Conservation (phyloP, 2,113 vertebrate genomes). For the Vidua macroura region DNA sequence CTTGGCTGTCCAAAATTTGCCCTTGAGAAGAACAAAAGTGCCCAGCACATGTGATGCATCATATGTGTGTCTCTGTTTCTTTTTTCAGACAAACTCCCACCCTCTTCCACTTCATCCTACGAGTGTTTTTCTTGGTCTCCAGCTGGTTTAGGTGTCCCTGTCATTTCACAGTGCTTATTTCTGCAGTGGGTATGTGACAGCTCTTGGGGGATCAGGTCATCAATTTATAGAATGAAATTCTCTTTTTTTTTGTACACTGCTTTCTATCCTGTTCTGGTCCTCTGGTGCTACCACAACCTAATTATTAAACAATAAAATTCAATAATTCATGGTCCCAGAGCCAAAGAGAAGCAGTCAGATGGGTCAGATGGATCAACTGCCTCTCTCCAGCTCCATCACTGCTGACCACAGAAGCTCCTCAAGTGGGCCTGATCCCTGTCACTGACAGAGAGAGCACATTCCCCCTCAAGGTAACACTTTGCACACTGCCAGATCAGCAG, state of each 20-base stretch:
- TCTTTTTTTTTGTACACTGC: not conserved
- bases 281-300: not conserved
- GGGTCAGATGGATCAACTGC: not conserved
- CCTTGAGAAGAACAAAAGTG: not conserved
- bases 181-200: not conserved
- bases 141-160: constrained; percentile 20
- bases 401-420: not conserved
- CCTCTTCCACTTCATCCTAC: not conserved
- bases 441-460: not conserved
- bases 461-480: not conserved
- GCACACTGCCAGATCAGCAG: not conserved
- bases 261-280: not conserved
- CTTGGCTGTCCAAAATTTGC: not conserved
- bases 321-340: not conserved
- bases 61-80: not conserved
- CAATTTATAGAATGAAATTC: not conserved
- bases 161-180: not conserved
- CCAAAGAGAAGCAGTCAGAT: not conserved
- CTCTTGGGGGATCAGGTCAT: not conserved
- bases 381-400: not conserved
- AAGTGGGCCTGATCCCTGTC: not conserved
- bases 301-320: not conserved
- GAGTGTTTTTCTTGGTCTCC: constrained; percentile 7
- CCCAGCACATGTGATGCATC: not conserved
- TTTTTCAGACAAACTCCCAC: constrained; percentile 45